A percentile compares a stretch with the other conserved stretches of the same genome.
Evolutionary conservation across 2,888 invertebrate genomes (phyloP).

Genomic region (Mesopsocus fuscifrons): DNA sequence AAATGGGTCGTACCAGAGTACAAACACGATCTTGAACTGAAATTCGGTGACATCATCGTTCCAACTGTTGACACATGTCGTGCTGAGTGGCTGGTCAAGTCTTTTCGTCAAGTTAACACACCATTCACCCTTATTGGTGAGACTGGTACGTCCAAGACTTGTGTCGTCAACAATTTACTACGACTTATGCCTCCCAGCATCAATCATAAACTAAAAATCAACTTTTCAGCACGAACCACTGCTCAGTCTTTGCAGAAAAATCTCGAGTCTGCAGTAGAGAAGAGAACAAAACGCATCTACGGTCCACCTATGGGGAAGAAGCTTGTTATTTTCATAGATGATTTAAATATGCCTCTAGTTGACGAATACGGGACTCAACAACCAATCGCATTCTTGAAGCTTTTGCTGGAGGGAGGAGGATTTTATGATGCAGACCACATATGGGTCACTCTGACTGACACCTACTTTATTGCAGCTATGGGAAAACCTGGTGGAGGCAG

Average conservation of each 20-base stretch:
- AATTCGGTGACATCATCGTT: slow-evolving; percentile 70
- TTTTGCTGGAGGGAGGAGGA: slow-evolving; percentile 74
- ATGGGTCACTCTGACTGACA: slow-evolving; percentile 75
- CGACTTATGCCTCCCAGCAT: slow-evolving; percentile 43
- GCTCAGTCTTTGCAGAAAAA: slow-evolving; percentile 79
- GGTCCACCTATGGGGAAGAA: slow-evolving; percentile 82
- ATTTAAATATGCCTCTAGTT: slow-evolving; percentile 81
- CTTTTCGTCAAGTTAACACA: slow-evolving; percentile 56
- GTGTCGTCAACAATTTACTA: slow-evolving; percentile 67
- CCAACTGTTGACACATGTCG: slow-evolving; percentile 77
- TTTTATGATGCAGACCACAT: slow-evolving; percentile 73
- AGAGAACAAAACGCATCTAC: slow-evolving; percentile 73
- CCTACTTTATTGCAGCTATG: slow-evolving; percentile 66
- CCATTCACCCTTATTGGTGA: slow-evolving; percentile 78
- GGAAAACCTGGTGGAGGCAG: slow-evolving; percentile 76
- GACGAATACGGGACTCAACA: slow-evolving; percentile 86
- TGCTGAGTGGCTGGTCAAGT: slow-evolving; percentile 54
- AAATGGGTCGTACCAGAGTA: slow-evolving; percentile 59
- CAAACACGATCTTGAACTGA: slow-evolving; percentile 43
- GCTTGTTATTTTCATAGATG: slow-evolving; percentile 77
- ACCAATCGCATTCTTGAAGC: slow-evolving; percentile 77
- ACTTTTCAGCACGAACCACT: slow-evolving; percentile 81
- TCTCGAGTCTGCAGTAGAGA: slow-evolving; percentile 73
- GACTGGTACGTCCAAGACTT: slow-evolving; percentile 84
- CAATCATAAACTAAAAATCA: slow-evolving; percentile 61